phyloP scores from a whole-genome alignment of 1,140 invertebrate genomes.

The Gonatopus flavifemur region DNA sequence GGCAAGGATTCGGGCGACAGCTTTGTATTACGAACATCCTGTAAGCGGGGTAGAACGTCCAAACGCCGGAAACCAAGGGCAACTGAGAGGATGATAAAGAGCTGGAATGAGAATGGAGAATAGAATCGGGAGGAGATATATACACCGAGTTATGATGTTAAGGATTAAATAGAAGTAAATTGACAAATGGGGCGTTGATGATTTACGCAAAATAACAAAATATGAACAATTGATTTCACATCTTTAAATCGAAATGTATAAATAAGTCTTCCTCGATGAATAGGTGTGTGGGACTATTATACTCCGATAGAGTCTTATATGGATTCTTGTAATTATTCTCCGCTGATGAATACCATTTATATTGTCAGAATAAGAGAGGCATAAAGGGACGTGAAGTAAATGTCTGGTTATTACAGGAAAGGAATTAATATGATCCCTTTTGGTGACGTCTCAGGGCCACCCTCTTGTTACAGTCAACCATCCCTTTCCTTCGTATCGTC shows the following conservation, averaged over 20 bases:
- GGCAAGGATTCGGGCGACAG: constrained; percentile 25
- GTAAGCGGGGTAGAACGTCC: constrained; percentile 3
- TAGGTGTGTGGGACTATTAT: no score
- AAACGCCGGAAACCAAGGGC: constrained; percentile 24
- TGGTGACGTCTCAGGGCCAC: constrained; percentile 24
- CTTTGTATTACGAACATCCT: constrained; percentile 22
- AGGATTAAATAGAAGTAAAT: no score
- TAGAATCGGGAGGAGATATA: no score
- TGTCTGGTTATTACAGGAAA: constrained; percentile 47
- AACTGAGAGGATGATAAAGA: constrained; percentile 24
- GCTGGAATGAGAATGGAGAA: background rate
- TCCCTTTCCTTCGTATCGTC: constrained; percentile 3
- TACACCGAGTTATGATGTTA: no score
- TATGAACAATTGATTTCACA: no score
- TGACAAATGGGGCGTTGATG: no score
- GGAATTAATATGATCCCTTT: constrained; percentile 53
- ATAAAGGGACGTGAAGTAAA: background rate
- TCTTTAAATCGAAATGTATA: no score
- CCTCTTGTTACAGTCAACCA: constrained; percentile 21
- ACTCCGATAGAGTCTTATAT: constrained; percentile 49
- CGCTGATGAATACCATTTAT: constrained; percentile 49
- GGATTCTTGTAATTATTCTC: constrained; percentile 44
- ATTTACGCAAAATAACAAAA: no score
- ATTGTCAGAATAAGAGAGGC: constrained; percentile 33
- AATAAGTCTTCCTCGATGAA: constrained; percentile 38